Conservation (phyloP, 2,113 vertebrate species). For the Phylloscopus trochiloides region DNA sequence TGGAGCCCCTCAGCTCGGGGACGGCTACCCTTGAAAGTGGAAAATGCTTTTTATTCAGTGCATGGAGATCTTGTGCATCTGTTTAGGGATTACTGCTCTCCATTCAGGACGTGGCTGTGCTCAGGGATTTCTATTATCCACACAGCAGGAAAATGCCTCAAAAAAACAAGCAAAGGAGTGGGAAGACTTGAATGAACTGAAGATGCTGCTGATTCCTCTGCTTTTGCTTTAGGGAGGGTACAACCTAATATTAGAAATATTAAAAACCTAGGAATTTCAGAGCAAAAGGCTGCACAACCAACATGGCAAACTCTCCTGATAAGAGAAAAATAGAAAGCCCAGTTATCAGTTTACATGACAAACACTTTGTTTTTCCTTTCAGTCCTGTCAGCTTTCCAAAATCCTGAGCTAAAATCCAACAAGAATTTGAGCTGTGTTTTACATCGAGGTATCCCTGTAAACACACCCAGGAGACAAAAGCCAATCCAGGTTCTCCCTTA, state of each 20-base stretch:
- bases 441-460: not conserved
- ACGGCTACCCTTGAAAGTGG: not conserved
- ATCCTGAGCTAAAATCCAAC: not conserved
- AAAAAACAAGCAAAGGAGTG: not conserved
- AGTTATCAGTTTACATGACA: slow-evolving; percentile 31
- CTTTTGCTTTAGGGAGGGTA: not conserved
- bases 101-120: not conserved
- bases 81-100: not conserved
- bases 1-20: not conserved
- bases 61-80: not conserved
- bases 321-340: not conserved
- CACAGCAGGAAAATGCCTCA: not conserved
- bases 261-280: not conserved
- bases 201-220: not conserved
- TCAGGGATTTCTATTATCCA: not conserved
- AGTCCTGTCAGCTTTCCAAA: slow-evolving; percentile 52
- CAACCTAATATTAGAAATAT: not conserved
- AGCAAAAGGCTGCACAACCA: not conserved
- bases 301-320: not conserved
- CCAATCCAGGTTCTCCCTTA: not conserved
- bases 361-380: slow-evolving; percentile 47
- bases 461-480: not conserved
- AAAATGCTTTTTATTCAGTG: not conserved
- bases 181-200: not conserved
- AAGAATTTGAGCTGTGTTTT: not conserved